These are phyloP conservation scores for Crepidodera aurea DNA, from an alignment of 2,888 invertebrate species.

Conservation along the genomic window DNA sequence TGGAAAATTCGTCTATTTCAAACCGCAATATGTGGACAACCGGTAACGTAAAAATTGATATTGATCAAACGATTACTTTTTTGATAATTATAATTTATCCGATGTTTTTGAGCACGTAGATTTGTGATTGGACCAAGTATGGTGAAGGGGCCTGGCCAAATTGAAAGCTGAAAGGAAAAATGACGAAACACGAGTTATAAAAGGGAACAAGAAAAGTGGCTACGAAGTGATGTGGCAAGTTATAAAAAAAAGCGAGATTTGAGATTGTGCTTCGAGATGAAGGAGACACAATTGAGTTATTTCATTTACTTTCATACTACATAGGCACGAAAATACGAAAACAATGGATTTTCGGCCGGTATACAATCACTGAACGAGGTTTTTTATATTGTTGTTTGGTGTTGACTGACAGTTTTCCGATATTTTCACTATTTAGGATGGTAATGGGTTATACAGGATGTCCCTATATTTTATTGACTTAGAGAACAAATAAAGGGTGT, in stretches of 20 bases:
- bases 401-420: too few relatives aligned
- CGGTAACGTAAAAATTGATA: too few relatives aligned
- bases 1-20: too few relatives aligned
- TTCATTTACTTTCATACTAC: slow-evolving; percentile 33
- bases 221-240: slow-evolving; percentile 33
- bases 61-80: too few relatives aligned
- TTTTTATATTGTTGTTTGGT: background rate
- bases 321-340: slow-evolving; percentile 21
- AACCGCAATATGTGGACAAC: too few relatives aligned
- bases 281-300: slow-evolving; percentile 31
- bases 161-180: slow-evolving; percentile 37
- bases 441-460: too few relatives aligned
- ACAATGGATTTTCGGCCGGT: slow-evolving; percentile 9
- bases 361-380: background rate
- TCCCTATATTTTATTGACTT: too few relatives aligned
- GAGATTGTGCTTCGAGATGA: slow-evolving; percentile 13
- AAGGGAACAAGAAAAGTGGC: slow-evolving; percentile 36
- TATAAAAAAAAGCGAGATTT: slow-evolving; percentile 30
- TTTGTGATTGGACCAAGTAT: slow-evolving; percentile 12
- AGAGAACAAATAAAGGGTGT: too few relatives aligned
- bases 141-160: slow-evolving; percentile 16
- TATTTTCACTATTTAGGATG: too few relatives aligned
- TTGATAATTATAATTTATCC: too few relatives aligned
- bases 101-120: background rate
- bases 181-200: slow-evolving; percentile 35